Percentiles rank a stretch among this genome's conserved stretches.
These are phyloP conservation scores for Ellobium chinense DNA, from an alignment of 2,888 invertebrate genomes.

Conservation along the genomic window DNA sequence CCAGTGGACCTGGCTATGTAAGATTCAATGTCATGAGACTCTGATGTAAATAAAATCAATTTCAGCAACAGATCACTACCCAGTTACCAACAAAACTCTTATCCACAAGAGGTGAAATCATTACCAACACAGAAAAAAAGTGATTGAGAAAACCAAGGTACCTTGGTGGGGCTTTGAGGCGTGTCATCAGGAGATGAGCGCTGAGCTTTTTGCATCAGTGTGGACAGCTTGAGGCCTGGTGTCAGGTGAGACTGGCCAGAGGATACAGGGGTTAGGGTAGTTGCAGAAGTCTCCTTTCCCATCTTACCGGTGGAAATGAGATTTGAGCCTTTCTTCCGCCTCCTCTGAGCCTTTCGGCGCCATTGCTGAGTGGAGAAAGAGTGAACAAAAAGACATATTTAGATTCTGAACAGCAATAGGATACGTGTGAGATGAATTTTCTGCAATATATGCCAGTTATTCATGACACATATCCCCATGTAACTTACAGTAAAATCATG, in stretches of 20 bases:
- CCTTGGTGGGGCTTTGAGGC: slow-evolving; percentile 53
- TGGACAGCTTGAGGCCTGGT: slow-evolving; percentile 25
- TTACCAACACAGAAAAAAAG: neutral
- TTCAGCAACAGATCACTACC: too few species aligned
- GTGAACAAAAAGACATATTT: too few species aligned
- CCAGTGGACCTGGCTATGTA: too few species aligned
- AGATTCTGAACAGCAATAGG: too few species aligned
- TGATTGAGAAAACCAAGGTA: too few species aligned
- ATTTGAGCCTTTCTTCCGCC: slow-evolving; percentile 77
- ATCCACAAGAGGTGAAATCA: neutral
- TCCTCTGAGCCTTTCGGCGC: slow-evolving; percentile 37
- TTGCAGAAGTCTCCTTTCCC: slow-evolving; percentile 24
- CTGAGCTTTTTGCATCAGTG: slow-evolving; percentile 15
- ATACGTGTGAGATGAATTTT: too few species aligned
- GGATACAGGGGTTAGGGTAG: neutral
- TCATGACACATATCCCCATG: too few species aligned
- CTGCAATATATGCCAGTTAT: too few species aligned
- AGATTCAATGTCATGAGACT: too few species aligned
- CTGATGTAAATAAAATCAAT: too few species aligned
- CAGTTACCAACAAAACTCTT: neutral
- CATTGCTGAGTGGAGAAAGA: slow-evolving; percentile 39
- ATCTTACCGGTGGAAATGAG: slow-evolving; percentile 79
- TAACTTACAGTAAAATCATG: too few species aligned
- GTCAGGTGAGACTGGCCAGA: neutral
- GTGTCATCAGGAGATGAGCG: slow-evolving; percentile 42